These are phyloP conservation scores for Globia sparganii DNA, from an alignment of 2,888 invertebrate species.

Conservation along the genomic window DNA sequence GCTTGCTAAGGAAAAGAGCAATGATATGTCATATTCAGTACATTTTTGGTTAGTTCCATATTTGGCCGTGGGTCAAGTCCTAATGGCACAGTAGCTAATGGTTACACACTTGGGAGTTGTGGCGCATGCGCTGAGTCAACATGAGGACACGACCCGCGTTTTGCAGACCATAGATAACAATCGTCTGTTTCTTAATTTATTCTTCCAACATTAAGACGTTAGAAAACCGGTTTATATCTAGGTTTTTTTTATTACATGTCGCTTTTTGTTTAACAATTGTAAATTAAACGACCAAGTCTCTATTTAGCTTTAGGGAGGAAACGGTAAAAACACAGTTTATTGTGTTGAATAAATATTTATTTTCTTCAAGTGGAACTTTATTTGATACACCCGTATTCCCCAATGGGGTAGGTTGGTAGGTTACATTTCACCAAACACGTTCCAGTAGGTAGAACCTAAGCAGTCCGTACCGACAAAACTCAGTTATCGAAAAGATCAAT, in stretches of 20 bases:
- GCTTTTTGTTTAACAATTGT: constrained; percentile 32
- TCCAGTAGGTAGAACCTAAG: not conserved
- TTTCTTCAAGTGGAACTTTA: not conserved
- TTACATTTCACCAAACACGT: not conserved
- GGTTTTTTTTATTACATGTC: constrained; percentile 2
- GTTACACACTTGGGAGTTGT: not conserved
- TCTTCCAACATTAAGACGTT: constrained; percentile 37
- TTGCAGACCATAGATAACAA: constrained; percentile 48
- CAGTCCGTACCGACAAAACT: too few relatives aligned
- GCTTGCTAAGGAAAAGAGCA: constrained; percentile 4
- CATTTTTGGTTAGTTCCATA: constrained; percentile 10
- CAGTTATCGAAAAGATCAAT: too few relatives aligned
- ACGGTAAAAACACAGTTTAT: not conserved
- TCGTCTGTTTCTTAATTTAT: constrained; percentile 53
- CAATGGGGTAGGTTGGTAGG: too few relatives aligned
- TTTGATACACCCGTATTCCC: not conserved
- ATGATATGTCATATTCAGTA: not conserved
- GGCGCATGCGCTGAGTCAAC: constrained; percentile 57
- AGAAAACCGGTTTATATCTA: constrained; percentile 39
- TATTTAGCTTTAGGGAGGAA: constrained; percentile 20
- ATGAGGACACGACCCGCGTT: constrained; percentile 27
- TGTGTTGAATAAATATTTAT: constrained; percentile 1
- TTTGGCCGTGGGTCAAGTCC: not conserved
- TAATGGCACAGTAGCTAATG: too few relatives aligned
- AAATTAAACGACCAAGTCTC: constrained; percentile 13